Evolutionary conservation across 2,888 invertebrate species (phyloP).

Genomic region (Aphidoletes aphidimyza): DNA sequence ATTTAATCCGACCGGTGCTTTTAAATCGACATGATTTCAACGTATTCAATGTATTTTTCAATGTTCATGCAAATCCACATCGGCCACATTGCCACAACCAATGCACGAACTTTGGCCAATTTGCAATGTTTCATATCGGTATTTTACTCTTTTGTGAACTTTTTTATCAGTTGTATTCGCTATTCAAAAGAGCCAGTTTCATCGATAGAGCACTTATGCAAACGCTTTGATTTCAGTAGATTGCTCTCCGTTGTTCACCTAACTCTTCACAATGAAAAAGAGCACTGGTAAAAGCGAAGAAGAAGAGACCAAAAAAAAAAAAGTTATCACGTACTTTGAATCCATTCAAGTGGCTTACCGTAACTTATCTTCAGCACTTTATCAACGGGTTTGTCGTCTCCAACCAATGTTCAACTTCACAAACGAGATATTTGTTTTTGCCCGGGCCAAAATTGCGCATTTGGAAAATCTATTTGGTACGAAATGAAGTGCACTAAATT

Average conservation of each 20-base stretch:
- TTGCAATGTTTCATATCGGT: slow-evolving; percentile 14
- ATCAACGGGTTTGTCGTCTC: slow-evolving; percentile 9
- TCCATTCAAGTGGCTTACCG: slow-evolving; percentile 32
- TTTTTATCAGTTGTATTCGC: not conserved
- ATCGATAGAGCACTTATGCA: slow-evolving; percentile 6
- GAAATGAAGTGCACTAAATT: slow-evolving; percentile 6
- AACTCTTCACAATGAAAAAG: not conserved
- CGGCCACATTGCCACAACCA: too few relatives aligned
- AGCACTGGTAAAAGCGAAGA: not conserved
- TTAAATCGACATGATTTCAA: not conserved
- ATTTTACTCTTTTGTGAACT: not conserved
- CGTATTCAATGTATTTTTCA: not conserved
- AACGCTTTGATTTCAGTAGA: slow-evolving; percentile 26
- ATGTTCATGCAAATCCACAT: too few relatives aligned
- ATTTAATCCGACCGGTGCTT: not conserved
- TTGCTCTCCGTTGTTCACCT: not conserved
- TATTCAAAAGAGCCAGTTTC: slow-evolving; percentile 10
- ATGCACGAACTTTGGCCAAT: slow-evolving; percentile 1
- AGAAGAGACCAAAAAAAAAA: not conserved
- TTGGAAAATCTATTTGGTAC: slow-evolving; percentile 9
- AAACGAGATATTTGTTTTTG: not conserved
- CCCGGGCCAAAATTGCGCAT: not conserved
- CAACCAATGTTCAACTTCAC: too few relatives aligned
- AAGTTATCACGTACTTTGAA: slow-evolving; percentile 24
- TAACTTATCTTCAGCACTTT: slow-evolving; percentile 12